Evolutionary conservation across 2,888 invertebrate genomes (phyloP).

Genomic region (Drosophila rellima): DNA sequence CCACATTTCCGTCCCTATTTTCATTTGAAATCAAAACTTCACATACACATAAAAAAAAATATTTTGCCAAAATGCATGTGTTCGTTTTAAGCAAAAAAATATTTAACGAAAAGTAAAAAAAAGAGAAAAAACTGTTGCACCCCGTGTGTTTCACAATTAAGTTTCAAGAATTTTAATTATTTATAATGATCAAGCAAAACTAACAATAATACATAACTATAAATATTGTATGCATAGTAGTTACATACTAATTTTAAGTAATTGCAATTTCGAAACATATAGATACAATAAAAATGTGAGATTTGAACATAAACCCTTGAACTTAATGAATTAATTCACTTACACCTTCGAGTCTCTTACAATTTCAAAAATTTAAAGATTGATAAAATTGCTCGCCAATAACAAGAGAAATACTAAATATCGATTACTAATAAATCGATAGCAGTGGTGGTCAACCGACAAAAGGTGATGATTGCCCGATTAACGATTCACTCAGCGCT

Average conservation of each 20-base stretch:
- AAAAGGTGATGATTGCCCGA: neutral
- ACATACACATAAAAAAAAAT: slow-evolving; percentile 38
- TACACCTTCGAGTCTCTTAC: neutral
- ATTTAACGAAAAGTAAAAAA: slow-evolving; percentile 12
- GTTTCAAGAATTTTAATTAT: slow-evolving; percentile 73
- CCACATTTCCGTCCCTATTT: slow-evolving; percentile 43
- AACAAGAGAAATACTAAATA: neutral
- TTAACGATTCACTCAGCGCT: slow-evolving; percentile 30
- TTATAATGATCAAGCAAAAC: slow-evolving; percentile 61
- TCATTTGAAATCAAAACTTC: slow-evolving; percentile 27
- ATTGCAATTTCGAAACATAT: slow-evolving; percentile 79
- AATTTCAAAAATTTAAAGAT: neutral
- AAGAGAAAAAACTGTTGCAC: slow-evolving; percentile 43
- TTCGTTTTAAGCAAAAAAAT: slow-evolving; percentile 63
- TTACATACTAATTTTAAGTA: slow-evolving; percentile 76
- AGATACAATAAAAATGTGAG: slow-evolving; percentile 80
- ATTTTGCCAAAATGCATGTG: slow-evolving; percentile 75
- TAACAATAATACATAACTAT: slow-evolving; percentile 58
- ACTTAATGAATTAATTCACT: neutral
- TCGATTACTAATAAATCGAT: slow-evolving; percentile 1
- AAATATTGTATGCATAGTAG: slow-evolving; percentile 70
- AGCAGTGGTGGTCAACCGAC: slow-evolving; percentile 23
- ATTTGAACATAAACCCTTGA: slow-evolving; percentile 60
- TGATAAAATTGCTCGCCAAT: neutral
- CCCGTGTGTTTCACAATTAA: slow-evolving; percentile 64